A percentile compares a stretch with the other conserved stretches of the same genome.
These are phyloP conservation scores for Lordiphosa andalusiaca DNA, from an alignment of 2,888 invertebrate genomes.

Conservation along the genomic window DNA sequence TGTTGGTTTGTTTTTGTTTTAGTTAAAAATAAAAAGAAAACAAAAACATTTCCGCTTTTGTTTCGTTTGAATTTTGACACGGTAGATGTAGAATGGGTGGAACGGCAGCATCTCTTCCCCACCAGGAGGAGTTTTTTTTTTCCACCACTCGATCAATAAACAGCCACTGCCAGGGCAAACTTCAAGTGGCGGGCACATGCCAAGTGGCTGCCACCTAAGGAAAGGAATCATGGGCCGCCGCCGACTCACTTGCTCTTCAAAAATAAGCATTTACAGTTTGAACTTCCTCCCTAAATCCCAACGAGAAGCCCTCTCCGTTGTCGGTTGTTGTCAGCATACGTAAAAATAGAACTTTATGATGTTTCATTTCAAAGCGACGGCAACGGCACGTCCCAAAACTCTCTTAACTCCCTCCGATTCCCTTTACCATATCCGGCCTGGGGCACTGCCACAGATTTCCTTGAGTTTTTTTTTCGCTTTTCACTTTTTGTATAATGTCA, in stretches of 20 bases:
- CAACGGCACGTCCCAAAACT: slow-evolving; percentile 46
- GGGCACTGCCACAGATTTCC: slow-evolving; percentile 1
- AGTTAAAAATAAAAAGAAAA: slow-evolving; percentile 67
- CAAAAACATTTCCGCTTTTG: slow-evolving; percentile 72
- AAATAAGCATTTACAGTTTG: slow-evolving; percentile 41
- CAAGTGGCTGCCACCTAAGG: slow-evolving; percentile 66
- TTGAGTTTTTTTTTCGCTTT: neutral
- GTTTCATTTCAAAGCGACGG: slow-evolving; percentile 36
- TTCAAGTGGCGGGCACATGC: slow-evolving; percentile 37
- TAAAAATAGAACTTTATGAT: slow-evolving; percentile 74
- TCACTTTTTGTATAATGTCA: slow-evolving; percentile 10
- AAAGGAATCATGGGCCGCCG: slow-evolving; percentile 37
- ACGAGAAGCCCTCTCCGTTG: slow-evolving; percentile 17
- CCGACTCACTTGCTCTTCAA: slow-evolving; percentile 60
- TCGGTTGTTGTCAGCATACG: slow-evolving; percentile 39
- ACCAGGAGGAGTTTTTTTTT: slow-evolving; percentile 5
- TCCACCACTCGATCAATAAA: slow-evolving; percentile 17
- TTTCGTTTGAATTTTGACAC: slow-evolving; percentile 71
- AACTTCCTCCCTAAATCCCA: slow-evolving; percentile 48
- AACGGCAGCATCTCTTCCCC: neutral
- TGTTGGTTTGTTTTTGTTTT: slow-evolving; percentile 46
- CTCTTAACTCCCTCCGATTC: slow-evolving; percentile 38
- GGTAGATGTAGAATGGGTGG: slow-evolving; percentile 42
- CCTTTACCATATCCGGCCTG: slow-evolving; percentile 60
- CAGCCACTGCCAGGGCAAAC: slow-evolving; percentile 30